Evolutionary conservation across 1,140 invertebrate genomes (phyloP).

Genomic region (Frieseomelitta varia): DNA sequence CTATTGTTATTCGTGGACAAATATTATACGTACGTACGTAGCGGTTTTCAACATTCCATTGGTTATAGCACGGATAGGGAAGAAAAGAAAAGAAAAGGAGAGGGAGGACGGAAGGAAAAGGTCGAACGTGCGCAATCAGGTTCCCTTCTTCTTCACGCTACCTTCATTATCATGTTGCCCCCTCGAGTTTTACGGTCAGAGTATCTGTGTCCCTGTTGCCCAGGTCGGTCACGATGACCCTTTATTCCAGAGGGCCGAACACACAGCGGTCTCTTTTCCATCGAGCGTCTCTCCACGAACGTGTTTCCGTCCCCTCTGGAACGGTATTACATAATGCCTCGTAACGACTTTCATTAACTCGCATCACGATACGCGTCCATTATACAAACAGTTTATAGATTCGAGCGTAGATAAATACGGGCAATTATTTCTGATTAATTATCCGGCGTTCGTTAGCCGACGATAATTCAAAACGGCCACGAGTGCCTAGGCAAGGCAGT

Average conservation of each 20-base stretch:
- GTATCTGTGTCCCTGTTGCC: conserved; percentile 44
- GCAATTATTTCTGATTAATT: conserved; percentile 48
- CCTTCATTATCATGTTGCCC: conserved; percentile 46
- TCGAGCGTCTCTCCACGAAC: not conserved
- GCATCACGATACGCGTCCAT: conserved; percentile 25
- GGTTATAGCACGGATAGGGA: not conserved
- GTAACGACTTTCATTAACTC: conserved; percentile 49
- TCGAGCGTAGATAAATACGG: conserved; percentile 20
- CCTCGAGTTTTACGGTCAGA: conserved; percentile 39
- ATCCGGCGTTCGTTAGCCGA: conserved; percentile 8
- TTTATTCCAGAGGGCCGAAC: not conserved
- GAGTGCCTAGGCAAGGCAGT: too few species aligned
- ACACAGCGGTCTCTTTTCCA: not conserved
- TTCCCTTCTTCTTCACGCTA: conserved; percentile 54
- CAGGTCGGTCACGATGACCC: conserved; percentile 50
- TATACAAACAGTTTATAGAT: conserved; percentile 28
- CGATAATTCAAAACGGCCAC: not conserved
- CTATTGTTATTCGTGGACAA: conserved; percentile 19
- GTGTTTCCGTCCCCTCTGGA: not conserved
- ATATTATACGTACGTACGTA: not conserved
- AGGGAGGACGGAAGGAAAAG: conserved; percentile 28
- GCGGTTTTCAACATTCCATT: conserved; percentile 47
- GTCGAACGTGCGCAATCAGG: conserved; percentile 55
- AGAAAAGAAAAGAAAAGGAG: not conserved
- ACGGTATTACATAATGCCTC: conserved; percentile 32